Evolutionary conservation across 2,113 vertebrate species (phyloP).

Genomic region (Dasypus novemcinctus): DNA sequence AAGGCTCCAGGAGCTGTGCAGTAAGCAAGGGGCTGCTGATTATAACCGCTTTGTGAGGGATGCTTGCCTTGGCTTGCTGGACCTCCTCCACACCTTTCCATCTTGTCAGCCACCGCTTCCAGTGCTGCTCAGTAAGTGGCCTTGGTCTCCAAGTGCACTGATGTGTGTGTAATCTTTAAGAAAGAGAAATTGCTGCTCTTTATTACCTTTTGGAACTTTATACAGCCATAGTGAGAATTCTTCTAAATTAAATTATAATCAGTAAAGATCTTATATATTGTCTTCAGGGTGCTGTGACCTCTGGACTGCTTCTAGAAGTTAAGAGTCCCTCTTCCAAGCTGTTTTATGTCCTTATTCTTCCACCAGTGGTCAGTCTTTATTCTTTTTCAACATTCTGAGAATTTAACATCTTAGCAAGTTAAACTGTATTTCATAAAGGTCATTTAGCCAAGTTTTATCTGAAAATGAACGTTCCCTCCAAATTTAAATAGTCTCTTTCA

Average conservation of each 20-base stretch:
- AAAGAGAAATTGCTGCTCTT: not conserved
- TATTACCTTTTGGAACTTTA: not conserved
- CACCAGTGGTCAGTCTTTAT: fast-evolving
- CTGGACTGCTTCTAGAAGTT: not conserved
- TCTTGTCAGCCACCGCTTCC: conserved; percentile 91
- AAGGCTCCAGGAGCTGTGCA: conserved; percentile 95
- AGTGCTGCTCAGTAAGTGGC: conserved; percentile 91
- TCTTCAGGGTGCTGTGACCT: too few relatives aligned
- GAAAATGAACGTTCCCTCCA: not conserved
- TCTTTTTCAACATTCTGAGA: not conserved
- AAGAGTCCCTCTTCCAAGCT: not conserved
- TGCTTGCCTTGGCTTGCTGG: conserved; percentile 82
- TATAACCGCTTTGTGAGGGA: conserved; percentile 90
- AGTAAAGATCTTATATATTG: fast-evolving
- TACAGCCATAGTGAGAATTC: fast-evolving
- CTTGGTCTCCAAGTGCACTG: not conserved
- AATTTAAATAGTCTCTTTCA: not conserved
- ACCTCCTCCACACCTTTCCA: conserved; percentile 91
- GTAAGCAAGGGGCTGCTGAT: conserved; percentile 91
- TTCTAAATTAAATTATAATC: not conserved
- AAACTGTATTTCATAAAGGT: not conserved
- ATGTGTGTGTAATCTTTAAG: not conserved
- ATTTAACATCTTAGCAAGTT: not conserved
- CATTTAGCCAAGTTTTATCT: not conserved
- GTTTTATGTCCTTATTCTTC: not conserved